These are phyloP conservation scores for Grus americana DNA, from an alignment of 2,113 vertebrate genomes.

Conservation along the genomic window DNA sequence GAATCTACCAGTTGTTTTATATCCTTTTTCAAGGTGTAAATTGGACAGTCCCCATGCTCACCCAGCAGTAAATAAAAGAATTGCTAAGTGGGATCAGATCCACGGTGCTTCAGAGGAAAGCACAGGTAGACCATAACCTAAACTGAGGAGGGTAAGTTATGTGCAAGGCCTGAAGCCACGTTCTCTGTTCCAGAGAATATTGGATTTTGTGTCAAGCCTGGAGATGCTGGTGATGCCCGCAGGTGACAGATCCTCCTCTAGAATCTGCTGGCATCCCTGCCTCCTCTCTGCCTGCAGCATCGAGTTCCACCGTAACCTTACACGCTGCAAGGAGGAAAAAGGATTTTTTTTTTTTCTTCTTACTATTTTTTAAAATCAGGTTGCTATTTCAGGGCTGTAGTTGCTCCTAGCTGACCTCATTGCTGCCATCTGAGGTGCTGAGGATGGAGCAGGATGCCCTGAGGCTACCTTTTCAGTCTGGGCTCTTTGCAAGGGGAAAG, in stretches of 20 bases:
- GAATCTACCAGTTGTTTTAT: neutral
- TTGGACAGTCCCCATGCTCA: neutral
- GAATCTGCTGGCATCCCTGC: neutral
- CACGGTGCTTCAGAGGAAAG: fast-evolving
- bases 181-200: neutral
- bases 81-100: neutral
- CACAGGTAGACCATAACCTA: neutral
- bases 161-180: neutral
- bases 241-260: neutral
- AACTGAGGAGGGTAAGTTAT: neutral
- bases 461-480: neutral
- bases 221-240: neutral
- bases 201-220: neutral
- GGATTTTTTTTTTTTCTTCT: too few species aligned
- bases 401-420: neutral
- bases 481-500: neutral
- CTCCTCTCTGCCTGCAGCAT: neutral
- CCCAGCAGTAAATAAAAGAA: neutral
- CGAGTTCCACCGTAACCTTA: neutral
- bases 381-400: neutral
- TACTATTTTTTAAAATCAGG: neutral
- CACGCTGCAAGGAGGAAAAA: neutral
- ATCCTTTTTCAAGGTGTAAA: neutral
- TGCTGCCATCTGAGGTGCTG: neutral
- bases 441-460: neutral